These are phyloP conservation scores for Drosophila meridionalis DNA, from an alignment of 2,888 invertebrate species.

Conservation along the genomic window DNA sequence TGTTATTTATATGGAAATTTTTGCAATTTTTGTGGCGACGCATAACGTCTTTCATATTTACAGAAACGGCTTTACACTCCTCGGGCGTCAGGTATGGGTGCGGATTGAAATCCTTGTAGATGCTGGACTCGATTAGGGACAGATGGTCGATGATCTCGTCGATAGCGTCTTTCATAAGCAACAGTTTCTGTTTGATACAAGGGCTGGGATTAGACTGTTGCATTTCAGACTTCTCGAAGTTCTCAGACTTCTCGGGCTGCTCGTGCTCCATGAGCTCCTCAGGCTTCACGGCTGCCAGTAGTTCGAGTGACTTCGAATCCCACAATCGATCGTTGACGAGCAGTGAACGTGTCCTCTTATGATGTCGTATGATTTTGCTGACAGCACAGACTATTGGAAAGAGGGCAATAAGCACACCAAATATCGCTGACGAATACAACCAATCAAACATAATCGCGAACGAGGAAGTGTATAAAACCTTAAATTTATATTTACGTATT, in stretches of 20 bases:
- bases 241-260: background rate
- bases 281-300: too few species aligned
- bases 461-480: background rate
- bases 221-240: background rate
- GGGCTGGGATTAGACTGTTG: background rate
- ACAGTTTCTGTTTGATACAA: background rate
- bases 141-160: slow-evolving; percentile 1
- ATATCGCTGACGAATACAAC: slow-evolving; percentile 3
- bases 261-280: background rate
- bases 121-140: slow-evolving; percentile 11
- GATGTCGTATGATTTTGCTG: background rate
- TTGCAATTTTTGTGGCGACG: background rate
- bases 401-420: slow-evolving; percentile 8
- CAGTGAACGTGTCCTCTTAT: background rate
- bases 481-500: background rate
- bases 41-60: background rate
- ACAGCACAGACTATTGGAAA: slow-evolving; percentile 7
- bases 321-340: background rate
- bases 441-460: slow-evolving; percentile 17
- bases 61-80: background rate
- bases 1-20: background rate
- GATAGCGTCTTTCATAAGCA: background rate
- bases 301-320: background rate
- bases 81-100: background rate
- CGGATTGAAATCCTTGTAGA: slow-evolving; percentile 8